A percentile compares a stretch with the other conserved stretches of the same genome.
Evolutionary conservation across 2,113 vertebrate species (phyloP).

Genomic region (Arvicanthis niloticus): DNA sequence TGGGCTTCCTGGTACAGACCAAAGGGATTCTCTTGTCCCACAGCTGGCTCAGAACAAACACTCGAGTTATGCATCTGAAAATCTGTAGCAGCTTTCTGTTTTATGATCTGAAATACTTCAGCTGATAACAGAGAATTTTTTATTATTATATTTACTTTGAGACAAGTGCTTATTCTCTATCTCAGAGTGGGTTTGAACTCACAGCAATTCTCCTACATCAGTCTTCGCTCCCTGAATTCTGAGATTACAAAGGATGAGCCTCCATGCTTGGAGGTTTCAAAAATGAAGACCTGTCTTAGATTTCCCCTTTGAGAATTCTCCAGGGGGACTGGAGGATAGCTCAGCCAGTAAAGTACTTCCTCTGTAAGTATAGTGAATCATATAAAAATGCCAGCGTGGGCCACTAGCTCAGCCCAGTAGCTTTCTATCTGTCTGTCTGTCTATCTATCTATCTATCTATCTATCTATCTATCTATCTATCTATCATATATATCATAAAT

Average conservation of each 20-base stretch:
- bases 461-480: too few relatives aligned
- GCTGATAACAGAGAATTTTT: background rate
- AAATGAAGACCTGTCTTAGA: background rate
- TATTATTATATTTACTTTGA: background rate
- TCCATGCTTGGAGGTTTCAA: background rate
- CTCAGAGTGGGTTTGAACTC: background rate
- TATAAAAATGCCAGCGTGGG: background rate
- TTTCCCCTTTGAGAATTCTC: background rate
- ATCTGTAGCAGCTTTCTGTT: background rate
- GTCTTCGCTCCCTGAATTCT: background rate
- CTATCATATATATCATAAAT: too few relatives aligned
- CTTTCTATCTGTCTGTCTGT: too few relatives aligned
- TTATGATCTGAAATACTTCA: background rate
- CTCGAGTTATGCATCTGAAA: too few relatives aligned
- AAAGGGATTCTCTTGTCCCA: fast-evolving
- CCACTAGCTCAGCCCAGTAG: background rate
- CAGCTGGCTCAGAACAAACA: background rate
- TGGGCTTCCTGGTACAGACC: background rate
- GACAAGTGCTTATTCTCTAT: background rate
- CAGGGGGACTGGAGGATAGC: background rate
- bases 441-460: background rate
- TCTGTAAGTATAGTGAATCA: too few relatives aligned
- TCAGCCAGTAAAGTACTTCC: background rate
- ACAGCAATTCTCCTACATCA: background rate
- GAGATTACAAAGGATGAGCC: background rate